A percentile compares a stretch with the other conserved stretches of the same genome.
Evolutionary conservation across 1,140 invertebrate species (phyloP).

Genomic region (Phortica variegata): DNA sequence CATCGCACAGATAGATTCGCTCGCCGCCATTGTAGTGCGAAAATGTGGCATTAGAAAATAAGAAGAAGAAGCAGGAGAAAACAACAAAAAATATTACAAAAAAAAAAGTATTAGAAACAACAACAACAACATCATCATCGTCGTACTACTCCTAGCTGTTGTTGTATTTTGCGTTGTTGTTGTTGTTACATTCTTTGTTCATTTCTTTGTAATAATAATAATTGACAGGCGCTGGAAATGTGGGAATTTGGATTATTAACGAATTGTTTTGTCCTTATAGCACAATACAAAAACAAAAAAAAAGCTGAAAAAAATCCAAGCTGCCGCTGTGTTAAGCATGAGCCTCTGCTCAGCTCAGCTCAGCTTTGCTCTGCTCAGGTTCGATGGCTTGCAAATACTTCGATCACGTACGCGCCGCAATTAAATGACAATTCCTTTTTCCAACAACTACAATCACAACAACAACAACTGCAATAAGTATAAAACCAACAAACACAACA

Average conservation of each 20-base stretch:
- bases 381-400: conserved; percentile 37
- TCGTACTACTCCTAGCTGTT: too few species aligned
- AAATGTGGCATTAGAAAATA: conserved; percentile 37
- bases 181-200: conserved; percentile 18
- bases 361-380: not conserved
- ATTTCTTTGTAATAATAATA: conserved; percentile 55
- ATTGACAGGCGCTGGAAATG: conserved; percentile 47
- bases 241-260: conserved; percentile 55
- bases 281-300: conserved; percentile 22
- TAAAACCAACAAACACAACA: too few species aligned
- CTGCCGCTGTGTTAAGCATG: conserved; percentile 8
- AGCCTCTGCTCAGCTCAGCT: conserved; percentile 9
- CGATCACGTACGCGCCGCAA: conserved; percentile 53
- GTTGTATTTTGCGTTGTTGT: conserved; percentile 27
- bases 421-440: conserved; percentile 55
- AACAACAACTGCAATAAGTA: too few species aligned
- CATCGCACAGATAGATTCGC: too few species aligned
- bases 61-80: not conserved
- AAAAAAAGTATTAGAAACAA: conserved; percentile 9
- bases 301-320: conserved; percentile 27
- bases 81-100: not conserved
- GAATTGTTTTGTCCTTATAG: conserved; percentile 38
- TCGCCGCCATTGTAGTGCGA: too few species aligned
- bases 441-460: not conserved
- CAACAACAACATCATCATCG: not conserved